These are phyloP conservation scores for Arrhopalites spinosus DNA, from an alignment of 2,888 invertebrate species.

Conservation along the genomic window DNA sequence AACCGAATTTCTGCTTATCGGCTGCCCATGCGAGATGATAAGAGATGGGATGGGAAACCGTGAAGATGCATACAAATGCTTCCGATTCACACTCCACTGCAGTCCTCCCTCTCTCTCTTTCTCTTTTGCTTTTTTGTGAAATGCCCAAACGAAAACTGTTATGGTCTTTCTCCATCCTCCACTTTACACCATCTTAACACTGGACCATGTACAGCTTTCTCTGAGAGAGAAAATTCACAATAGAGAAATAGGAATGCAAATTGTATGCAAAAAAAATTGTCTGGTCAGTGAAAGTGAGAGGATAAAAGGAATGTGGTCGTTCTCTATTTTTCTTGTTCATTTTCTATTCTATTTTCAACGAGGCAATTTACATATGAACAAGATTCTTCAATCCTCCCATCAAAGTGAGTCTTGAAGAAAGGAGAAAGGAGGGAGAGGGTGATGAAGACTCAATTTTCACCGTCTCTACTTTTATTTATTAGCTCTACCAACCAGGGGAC, in stretches of 20 bases:
- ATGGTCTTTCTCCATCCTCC: not conserved
- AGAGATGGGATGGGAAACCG: conserved; percentile 19
- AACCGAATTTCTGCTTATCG: conserved; percentile 24
- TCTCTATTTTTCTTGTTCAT: not conserved
- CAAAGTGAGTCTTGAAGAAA: no score
- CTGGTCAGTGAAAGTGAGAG: no score
- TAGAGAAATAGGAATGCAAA: not conserved
- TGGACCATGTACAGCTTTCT: no score
- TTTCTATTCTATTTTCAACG: no score
- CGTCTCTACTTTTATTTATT: no score
- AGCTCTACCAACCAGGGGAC: no score
- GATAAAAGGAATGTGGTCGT: not conserved
- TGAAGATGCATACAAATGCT: conserved; percentile 34
- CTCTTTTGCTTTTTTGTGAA: no score
- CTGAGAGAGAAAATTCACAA: not conserved
- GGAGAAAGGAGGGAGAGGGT: no score
- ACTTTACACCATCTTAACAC: not conserved
- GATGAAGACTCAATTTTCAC: no score
- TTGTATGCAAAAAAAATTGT: not conserved
- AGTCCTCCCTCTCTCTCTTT: conserved; percentile 8
- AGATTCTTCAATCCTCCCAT: no score
- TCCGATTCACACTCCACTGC: conserved; percentile 14
- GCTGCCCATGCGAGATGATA: conserved; percentile 20
- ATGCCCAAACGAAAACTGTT: not conserved
- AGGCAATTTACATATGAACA: no score